A percentile compares a stretch with the other conserved stretches of the same genome.
phyloP scores from a whole-genome alignment of 2,797 vertebrate genomes.

The Rhadinocentrus ornatus region DNA sequence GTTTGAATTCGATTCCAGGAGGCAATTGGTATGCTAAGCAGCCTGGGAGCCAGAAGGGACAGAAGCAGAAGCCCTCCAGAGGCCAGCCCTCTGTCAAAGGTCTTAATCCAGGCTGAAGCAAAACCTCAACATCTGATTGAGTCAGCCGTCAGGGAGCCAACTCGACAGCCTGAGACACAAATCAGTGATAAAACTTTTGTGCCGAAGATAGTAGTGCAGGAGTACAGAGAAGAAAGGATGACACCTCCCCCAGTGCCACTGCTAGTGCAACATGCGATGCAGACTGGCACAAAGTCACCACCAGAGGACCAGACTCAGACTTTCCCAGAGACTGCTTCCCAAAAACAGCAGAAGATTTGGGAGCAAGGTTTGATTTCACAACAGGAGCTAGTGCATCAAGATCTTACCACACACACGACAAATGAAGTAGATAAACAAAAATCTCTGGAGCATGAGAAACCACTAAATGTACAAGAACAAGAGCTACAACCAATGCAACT shows the following conservation, averaged over 20 bases:
- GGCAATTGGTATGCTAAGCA: constrained; percentile 82
- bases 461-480: constrained; percentile 9
- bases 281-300: constrained; percentile 33
- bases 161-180: constrained; percentile 15
- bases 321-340: constrained; percentile 6
- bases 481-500: constrained; percentile 7
- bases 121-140: constrained; percentile 30
- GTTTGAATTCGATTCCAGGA: constrained; percentile 70
- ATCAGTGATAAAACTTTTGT: constrained; percentile 44
- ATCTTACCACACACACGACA: constrained; percentile 9
- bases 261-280: constrained; percentile 52
- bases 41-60: constrained; percentile 80
- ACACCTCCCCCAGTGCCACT: constrained; percentile 59
- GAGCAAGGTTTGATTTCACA: constrained; percentile 18
- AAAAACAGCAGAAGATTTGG: constrained; percentile 23
- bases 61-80: constrained; percentile 79
- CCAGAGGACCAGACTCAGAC: constrained; percentile 24
- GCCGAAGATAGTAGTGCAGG: constrained; percentile 79
- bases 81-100: constrained; percentile 73
- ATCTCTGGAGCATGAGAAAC: constrained; percentile 11
- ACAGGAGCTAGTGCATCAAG: constrained; percentile 25
- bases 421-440: constrained; percentile 25
- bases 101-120: constrained; percentile 67
- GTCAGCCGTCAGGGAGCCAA: constrained; percentile 9
- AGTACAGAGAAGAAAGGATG: constrained; percentile 65